phyloP scores from a whole-genome alignment of 1,140 invertebrate genomes.

The Apis dorsata region DNA sequence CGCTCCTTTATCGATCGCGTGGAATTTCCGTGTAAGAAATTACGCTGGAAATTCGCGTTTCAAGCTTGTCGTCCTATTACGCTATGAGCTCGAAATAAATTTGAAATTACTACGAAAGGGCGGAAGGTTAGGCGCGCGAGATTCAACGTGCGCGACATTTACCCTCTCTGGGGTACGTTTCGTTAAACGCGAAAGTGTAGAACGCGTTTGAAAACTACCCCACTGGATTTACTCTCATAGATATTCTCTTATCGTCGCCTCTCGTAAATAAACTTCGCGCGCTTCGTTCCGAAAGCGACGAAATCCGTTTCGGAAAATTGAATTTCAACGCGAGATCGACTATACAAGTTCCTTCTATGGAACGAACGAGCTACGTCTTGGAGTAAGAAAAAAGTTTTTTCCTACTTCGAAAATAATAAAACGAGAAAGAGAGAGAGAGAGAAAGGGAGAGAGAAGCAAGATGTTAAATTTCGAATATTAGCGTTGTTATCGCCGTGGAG shows the following conservation, averaged over 20 bases:
- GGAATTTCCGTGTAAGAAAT: not conserved
- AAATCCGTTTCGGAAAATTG: not conserved
- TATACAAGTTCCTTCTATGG: too few relatives aligned
- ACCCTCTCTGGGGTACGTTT: not conserved
- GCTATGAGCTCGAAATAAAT: not conserved
- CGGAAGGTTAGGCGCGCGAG: too few relatives aligned
- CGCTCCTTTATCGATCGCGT: not conserved
- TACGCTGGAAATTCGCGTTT: too few relatives aligned
- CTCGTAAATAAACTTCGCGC: constrained; percentile 4
- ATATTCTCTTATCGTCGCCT: not conserved
- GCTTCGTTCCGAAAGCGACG: not conserved
- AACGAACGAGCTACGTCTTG: too few relatives aligned
- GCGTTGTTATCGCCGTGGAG: not conserved
- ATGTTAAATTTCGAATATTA: too few relatives aligned
- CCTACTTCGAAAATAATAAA: too few relatives aligned
- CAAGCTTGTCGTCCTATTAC: too few relatives aligned
- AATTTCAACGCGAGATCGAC: not conserved
- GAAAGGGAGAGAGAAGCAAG: too few relatives aligned
- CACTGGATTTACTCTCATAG: not conserved
- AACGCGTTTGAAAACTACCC: not conserved
- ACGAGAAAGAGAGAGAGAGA: too few relatives aligned
- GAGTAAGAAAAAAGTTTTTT: too few relatives aligned
- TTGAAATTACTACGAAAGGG: not conserved
- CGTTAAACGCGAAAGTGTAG: too few relatives aligned
- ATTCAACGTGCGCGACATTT: not conserved